Evolutionary conservation across 2,888 invertebrate species (phyloP).

Genomic region (Synergus itoensis): DNA sequence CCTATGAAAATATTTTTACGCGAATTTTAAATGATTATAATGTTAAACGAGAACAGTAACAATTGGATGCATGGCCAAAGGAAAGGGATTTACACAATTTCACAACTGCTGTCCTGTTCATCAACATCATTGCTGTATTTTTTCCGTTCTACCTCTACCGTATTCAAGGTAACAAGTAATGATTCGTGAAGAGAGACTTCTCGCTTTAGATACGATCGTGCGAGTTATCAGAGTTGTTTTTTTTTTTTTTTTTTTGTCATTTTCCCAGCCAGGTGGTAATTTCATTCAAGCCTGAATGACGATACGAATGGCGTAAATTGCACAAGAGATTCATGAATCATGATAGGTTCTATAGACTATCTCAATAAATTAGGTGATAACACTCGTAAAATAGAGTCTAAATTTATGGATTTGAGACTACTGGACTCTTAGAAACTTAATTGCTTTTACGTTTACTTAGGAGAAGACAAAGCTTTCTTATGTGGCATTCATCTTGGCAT

Average conservation of each 20-base stretch:
- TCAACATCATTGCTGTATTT: conserved; percentile 74
- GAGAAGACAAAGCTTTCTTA: conserved; percentile 7
- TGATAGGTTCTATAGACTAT: not conserved
- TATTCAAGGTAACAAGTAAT: conserved; percentile 73
- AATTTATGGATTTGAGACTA: conserved; percentile 14
- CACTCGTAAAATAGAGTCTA: conserved; percentile 5
- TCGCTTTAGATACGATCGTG: conserved; percentile 61
- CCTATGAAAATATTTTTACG: not conserved
- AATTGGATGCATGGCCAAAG: conserved; percentile 72
- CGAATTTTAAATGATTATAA: conserved; percentile 68
- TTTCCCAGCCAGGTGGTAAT: not conserved
- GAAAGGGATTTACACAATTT: conserved; percentile 73
- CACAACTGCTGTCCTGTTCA: conserved; percentile 75
- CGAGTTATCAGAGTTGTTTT: not conserved
- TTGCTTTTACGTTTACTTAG: not conserved
- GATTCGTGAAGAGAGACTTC: conserved; percentile 54
- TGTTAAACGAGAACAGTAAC: conserved; percentile 74
- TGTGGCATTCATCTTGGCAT: conserved; percentile 25
- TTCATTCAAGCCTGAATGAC: not conserved
- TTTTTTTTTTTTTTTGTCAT: not conserved
- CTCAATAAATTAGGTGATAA: conserved; percentile 3
- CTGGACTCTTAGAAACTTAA: conserved; percentile 8
- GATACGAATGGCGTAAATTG: not conserved
- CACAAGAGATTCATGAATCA: not conserved
- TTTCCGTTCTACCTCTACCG: conserved; percentile 72